These are phyloP conservation scores for Xiphydria camelus DNA, from an alignment of 2,888 invertebrate genomes.

Conservation along the genomic window DNA sequence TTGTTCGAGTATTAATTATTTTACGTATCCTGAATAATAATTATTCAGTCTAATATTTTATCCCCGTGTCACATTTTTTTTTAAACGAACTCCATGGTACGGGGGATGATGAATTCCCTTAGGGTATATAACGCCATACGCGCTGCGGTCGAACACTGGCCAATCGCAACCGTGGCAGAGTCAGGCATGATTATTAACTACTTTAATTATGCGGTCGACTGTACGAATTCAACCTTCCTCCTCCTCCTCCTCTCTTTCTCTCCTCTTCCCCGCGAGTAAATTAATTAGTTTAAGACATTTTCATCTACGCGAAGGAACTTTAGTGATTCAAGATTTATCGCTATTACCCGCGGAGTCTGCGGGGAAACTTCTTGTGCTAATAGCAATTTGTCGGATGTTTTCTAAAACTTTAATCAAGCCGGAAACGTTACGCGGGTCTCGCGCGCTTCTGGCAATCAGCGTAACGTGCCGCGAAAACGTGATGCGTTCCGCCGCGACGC, in stretches of 20 bases:
- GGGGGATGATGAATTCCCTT: too few species aligned
- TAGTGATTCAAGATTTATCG: constrained; percentile 3
- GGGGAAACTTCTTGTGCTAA: not conserved
- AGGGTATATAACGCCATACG: too few species aligned
- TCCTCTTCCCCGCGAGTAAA: too few species aligned
- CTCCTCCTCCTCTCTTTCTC: not conserved
- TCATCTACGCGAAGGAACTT: not conserved
- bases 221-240: not conserved
- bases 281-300: constrained; percentile 2
- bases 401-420: not conserved
- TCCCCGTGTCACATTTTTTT: too few species aligned
- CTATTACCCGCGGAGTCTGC: not conserved
- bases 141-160: too few species aligned
- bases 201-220: constrained; percentile 1
- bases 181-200: constrained; percentile 3
- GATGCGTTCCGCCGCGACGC: not conserved
- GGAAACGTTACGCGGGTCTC: not conserved
- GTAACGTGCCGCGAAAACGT: too few species aligned
- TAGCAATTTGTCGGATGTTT: not conserved
- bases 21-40: too few species aligned
- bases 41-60: too few species aligned
- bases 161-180: too few species aligned
- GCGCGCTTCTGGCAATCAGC: not conserved
- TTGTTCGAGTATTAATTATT: too few species aligned
- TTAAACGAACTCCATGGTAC: too few species aligned